These are phyloP conservation scores for Kradibia gibbosae DNA, from an alignment of 1,140 invertebrate genomes.

Conservation along the genomic window DNA sequence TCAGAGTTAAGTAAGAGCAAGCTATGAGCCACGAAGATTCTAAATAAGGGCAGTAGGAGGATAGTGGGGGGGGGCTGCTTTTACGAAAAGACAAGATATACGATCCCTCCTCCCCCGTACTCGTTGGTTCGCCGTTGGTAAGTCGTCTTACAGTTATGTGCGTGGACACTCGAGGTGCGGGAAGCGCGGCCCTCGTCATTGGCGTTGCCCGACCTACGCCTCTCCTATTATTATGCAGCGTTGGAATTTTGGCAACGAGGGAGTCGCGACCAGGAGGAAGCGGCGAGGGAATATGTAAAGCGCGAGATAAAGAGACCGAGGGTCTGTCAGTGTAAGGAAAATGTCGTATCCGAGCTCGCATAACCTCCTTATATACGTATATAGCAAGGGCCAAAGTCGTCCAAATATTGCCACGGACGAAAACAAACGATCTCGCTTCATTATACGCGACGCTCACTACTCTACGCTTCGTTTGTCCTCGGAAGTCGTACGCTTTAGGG, in stretches of 20 bases:
- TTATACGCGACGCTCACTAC: conserved; percentile 68
- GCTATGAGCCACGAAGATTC: too few relatives aligned
- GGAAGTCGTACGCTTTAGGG: conserved; percentile 69
- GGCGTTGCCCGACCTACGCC: not conserved
- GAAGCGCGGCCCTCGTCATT: too few relatives aligned
- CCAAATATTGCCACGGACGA: conserved; percentile 11
- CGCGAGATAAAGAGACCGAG: not conserved
- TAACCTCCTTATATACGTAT: conserved; percentile 42
- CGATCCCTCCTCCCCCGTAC: too few relatives aligned
- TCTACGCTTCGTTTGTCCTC: conserved; percentile 72
- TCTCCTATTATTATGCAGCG: conserved; percentile 39
- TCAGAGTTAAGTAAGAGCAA: too few relatives aligned
- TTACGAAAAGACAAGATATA: too few relatives aligned
- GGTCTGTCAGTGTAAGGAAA: conserved; percentile 7
- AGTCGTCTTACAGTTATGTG: too few relatives aligned
- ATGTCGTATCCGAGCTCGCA: not conserved
- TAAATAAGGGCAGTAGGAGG: too few relatives aligned
- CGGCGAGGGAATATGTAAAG: not conserved
- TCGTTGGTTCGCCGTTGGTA: too few relatives aligned
- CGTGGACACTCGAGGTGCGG: too few relatives aligned
- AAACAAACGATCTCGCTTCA: conserved; percentile 69
- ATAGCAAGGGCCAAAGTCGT: not conserved
- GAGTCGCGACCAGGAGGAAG: not conserved
- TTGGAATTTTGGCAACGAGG: conserved; percentile 49
- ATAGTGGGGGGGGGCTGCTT: too few relatives aligned